Evolutionary conservation across 2,797 vertebrate species (phyloP).

Genomic region (Stomatorhinus walkeri): DNA sequence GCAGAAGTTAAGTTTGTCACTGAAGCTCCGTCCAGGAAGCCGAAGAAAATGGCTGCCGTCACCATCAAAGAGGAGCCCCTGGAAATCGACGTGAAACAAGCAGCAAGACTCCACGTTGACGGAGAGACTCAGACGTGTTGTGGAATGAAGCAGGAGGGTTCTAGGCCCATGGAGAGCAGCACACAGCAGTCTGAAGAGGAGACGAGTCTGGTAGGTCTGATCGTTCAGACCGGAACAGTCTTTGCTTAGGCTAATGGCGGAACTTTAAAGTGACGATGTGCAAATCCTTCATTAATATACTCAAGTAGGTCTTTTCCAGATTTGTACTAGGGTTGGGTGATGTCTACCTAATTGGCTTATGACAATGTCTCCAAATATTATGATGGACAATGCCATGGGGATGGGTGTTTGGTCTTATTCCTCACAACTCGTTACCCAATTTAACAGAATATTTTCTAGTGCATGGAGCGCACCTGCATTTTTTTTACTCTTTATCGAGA

Average conservation of each 20-base stretch:
- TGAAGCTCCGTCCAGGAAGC: not conserved
- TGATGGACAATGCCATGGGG: not conserved
- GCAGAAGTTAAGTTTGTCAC: not conserved
- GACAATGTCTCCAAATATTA: not conserved
- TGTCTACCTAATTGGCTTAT: not conserved
- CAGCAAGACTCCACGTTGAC: not conserved
- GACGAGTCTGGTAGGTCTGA: not conserved
- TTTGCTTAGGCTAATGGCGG: not conserved
- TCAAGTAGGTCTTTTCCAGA: not conserved
- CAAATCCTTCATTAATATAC: not conserved
- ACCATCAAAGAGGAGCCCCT: slow-evolving; percentile 1
- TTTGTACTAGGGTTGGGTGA: not conserved
- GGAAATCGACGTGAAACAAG: not conserved
- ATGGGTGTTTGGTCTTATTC: not conserved
- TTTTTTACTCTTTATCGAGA: not conserved
- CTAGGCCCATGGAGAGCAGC: not conserved
- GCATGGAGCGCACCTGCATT: not conserved
- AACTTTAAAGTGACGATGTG: not conserved
- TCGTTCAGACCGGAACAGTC: not conserved
- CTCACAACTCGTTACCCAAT: not conserved
- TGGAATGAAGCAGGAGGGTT: not conserved
- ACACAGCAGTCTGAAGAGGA: not conserved
- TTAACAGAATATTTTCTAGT: not conserved
- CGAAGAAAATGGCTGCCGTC: not conserved
- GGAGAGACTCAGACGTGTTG: not conserved